Conservation (phyloP, 2,888 invertebrate genomes). For the Drosophila hamatofila region DNA sequence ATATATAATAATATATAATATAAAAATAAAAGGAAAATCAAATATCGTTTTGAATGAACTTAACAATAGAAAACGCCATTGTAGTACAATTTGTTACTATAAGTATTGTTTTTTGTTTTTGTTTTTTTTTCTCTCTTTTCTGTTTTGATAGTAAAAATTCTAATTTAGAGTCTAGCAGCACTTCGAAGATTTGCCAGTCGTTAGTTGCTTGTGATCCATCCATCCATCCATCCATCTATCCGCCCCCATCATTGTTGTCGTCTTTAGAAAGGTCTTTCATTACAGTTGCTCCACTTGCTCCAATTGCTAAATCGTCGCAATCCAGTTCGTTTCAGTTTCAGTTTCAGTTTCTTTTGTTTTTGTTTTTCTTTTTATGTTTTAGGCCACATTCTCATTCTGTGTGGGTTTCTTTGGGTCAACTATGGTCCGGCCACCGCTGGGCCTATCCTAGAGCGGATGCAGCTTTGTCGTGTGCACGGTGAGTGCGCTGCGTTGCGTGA, state of each 20-base stretch:
- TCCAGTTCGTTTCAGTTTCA: slow-evolving; percentile 27
- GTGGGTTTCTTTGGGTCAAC: slow-evolving; percentile 69
- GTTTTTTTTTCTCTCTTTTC: slow-evolving; percentile 1
- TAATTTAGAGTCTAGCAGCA: slow-evolving; percentile 75
- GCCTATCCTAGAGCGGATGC: slow-evolving; percentile 84
- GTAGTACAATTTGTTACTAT: slow-evolving; percentile 63
- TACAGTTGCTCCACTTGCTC: slow-evolving; percentile 39
- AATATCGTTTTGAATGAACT: slow-evolving; percentile 53
- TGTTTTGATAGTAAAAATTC: slow-evolving; percentile 60
- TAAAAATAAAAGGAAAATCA: slow-evolving; percentile 50
- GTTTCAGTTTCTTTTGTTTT: background rate
- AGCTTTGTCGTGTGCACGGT: slow-evolving; percentile 84
- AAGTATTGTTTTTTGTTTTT: slow-evolving; percentile 12
- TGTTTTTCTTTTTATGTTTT: slow-evolving; percentile 11
- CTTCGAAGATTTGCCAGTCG: slow-evolving; percentile 77
- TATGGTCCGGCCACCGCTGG: slow-evolving; percentile 72
- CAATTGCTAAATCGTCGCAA: slow-evolving; percentile 1
- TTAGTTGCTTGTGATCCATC: slow-evolving; percentile 59
- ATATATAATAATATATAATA: slow-evolving; percentile 35
- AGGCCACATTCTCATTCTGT: slow-evolving; percentile 34
- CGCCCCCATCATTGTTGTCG: slow-evolving; percentile 39
- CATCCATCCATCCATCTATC: slow-evolving; percentile 12
- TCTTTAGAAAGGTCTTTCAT: slow-evolving; percentile 78
- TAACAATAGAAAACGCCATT: slow-evolving; percentile 48
- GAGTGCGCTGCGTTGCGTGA: slow-evolving; percentile 84